Base-by-base conservation (phyloP, 2,113 vertebrate genomes). In the Phylloscopus trochiloides region DNA sequence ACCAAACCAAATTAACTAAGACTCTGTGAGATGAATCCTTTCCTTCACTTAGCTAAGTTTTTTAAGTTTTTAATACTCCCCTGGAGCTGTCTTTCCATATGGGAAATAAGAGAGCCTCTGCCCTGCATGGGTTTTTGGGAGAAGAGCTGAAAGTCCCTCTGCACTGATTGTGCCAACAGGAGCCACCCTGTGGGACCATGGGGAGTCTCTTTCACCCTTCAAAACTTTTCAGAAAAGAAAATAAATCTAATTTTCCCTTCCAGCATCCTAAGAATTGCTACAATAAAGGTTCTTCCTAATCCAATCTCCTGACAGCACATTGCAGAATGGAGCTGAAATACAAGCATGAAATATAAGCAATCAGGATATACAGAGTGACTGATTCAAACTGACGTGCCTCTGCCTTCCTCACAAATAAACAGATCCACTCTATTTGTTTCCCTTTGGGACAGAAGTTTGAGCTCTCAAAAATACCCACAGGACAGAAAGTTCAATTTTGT, bases 161-260 rank as follows among this genome's bases (percentile, higher is more conserved):
- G 7, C 12, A 8, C 12, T 40, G 7, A 12, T 40, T 12, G 5
- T 45, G 17, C 31, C 59, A 88, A 7, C 17, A 77, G 38, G 4
- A 90, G 26, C 3, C 36, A 38, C 5, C 5, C 17, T 4, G 0
- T 8, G 48, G 26, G 16, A 34, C 22, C 5, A 13, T 14, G 7
- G 9, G 25, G 4, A 79, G 21, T 25, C 42, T 32, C 34, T 40
- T 75, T 73, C 22, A 88, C 12, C 15, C n/a, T 45, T 82, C 50
- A 25, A 20, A 70, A 42, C 38, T 54, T 31, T 57, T 22, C 4
- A 43, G 31, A n/a, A 73, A 51, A 51, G 25, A 82, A 81, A 67
- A 63, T 2, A 31, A 55, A 68, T 10, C 6, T 14, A 12, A 36
- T 88, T 91, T 87, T 79, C 7, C 0, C 9, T 83, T 90, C 45